Base-by-base conservation (phyloP, 2,113 vertebrate species). In the Bolborhynchus lineola region DNA sequence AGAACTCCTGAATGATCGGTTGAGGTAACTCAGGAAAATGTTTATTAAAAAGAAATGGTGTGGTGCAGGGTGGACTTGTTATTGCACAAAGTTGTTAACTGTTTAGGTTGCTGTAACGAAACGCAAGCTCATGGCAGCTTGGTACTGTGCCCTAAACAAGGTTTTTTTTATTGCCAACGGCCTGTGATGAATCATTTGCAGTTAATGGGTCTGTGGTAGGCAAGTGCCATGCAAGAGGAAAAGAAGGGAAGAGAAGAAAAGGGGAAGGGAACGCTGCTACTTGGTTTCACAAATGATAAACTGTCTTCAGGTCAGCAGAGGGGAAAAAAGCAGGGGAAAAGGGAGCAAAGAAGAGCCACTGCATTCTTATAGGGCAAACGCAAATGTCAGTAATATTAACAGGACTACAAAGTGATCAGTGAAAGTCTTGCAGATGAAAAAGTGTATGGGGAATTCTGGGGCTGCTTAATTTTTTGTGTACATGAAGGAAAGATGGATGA, bases 1-100 rank as follows among this genome's bases (percentile, higher is more conserved):
- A 57, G 65, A 82, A 35, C 88, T 93, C 67, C 81, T 98, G 95
- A 76, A 97, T 97, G 95, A 93, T 52, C 88, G 84, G 35, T 83
- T 97, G 89, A 98, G 93, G 96, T 98, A 95, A 96, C 52, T 55
- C 14, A 15, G 0, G 2, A 59, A 68, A 80, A 33, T 0, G 0
- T 64, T 85, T 21, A 12, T 85, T 33, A 49, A 5, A 5, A 68
- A 79, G 86, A 75, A 44, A 26, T 8, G 13, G 1, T 60, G 20
- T 57, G 55, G 24, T 47, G 11, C 17, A 37, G 62, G 65, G 31
- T 68, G n/a, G 23, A 28, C 37, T 74, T 16, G 4, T 41, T 69
- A 4, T 2, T 87, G 31, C 59, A 70, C 13, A 77, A 67, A 77
- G 46, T 68, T 83, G 72, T 91, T 83, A 82, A 46, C 47, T 91